Evolutionary conservation across 30 jellyfish, hydroid and myxozoan species (phyloP), one percentile per base, ranked within the genome.

Genomic region (Aurelia sp.): DNA sequence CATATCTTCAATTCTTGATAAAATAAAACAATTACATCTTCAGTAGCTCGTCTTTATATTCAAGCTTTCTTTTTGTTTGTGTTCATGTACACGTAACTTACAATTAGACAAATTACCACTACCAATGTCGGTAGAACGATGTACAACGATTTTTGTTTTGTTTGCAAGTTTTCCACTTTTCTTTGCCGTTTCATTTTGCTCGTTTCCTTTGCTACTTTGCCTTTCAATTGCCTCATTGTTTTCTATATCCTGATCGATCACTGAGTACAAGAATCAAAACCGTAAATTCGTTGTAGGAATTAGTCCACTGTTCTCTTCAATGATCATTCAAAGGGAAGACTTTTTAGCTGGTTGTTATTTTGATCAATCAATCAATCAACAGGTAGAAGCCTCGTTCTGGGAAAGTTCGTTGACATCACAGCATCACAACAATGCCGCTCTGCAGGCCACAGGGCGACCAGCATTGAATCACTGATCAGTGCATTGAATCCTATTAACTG

Each of bases 141-240:
- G 4, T 77, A 86, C 81, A 90, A 67, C 11, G 95, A 97, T 4
- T 77, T 69, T 21, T 55, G 47, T 24, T 96, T 94, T 7, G 95
- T 91, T 24, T 90, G 91, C 63, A 81, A 18, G 76, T 83, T 83
- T 41, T 97, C 98, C 61, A 80, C 87, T 84, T 74, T 90, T 51
- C 99, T 61, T 69, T 86, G 93, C 40, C 96, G 67, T 63, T 88
- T 96, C 99, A 96, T 96, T 76, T 86, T 96, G 81, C 97, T 86
- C 67, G 87, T 96, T 76, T 96, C 99, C 74, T 96, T 96, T 16
- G 91, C 88, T 19, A 80, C 94, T 82, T 96, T 96, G 59, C 99
- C 99, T 81, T 96, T 96, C 13, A 96, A 80, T 78, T 96, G 99
- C 70, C 99, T 73, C 99, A 96, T 96, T n/a, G 44, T 84, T 51